Evolutionary conservation across 2,888 invertebrate genomes (phyloP), one percentile per base, ranked within the genome.

Genomic region (Stratiomys singularior): DNA sequence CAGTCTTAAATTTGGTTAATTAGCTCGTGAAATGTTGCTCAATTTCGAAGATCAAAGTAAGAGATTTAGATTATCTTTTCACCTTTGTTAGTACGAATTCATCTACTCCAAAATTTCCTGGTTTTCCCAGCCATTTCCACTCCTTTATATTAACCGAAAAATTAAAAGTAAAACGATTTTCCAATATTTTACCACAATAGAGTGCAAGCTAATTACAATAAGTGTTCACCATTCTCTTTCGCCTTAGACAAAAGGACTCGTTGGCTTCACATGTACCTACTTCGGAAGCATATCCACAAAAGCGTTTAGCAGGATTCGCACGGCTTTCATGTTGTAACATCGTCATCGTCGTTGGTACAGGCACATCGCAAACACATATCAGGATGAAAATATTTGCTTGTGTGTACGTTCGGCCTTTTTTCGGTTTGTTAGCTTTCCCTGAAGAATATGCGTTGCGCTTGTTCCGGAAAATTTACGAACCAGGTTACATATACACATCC

Each of bases 351-450:
- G n/a, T n/a, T n/a, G n/a, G n/a, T n/a, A n/a, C 44, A 44, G 52
- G 7, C 52, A 52, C 15, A 52, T 52, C 15, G 2, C 15, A 52
- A 4, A 52, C 15, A 4, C 4, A 4, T 52, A 9, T 15, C 52
- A 52, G 4, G n/a, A n/a, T n/a, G n/a, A n/a, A n/a, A n/a, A n/a
- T n/a, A n/a, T n/a, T n/a, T n/a, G n/a, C n/a, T 3, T 25, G 7
- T 23, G 60, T 23, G 21, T 25, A 21, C 60, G 7, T 18, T 52
- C 15, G n/a, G 2, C 60, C 30, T 30, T 64, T 30, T 30, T 30
- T 30, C 5, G 30, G 64, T 9, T 28, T 18, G 64, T 64, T 64
- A 30, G 64, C n/a, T 64, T 28, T 64, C n/a, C 13, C 64, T 28
- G 5, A 2, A 27, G 64, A 15, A 18, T 64, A 30, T 30, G 30